phyloP scores from a whole-genome alignment of 2,888 invertebrate species.

The Hydropsyche betteni region DNA sequence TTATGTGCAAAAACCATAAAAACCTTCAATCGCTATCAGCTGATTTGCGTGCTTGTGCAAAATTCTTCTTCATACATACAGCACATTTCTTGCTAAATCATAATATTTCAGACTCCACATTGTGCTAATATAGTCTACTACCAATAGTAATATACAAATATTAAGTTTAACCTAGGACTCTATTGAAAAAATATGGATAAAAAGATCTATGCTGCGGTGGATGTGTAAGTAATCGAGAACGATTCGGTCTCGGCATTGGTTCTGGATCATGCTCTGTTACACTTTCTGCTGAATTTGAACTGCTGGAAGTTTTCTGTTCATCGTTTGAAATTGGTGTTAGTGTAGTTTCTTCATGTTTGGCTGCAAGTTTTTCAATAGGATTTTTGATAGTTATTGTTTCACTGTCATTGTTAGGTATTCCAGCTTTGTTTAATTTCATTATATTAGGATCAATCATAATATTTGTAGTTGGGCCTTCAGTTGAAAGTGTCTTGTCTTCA shows the following conservation, averaged over 20 bases:
- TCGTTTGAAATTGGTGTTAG: conserved; percentile 32
- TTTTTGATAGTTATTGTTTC: conserved; percentile 40
- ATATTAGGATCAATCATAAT: conserved; percentile 50
- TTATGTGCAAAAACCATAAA: conserved; percentile 46
- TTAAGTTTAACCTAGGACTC: conserved; percentile 62
- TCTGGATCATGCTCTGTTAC: conserved; percentile 50
- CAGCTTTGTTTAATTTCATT: conserved; percentile 46
- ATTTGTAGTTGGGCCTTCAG: conserved; percentile 19
- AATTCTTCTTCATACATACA: conserved; percentile 41
- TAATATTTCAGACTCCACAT: conserved; percentile 44
- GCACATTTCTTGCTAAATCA: conserved; percentile 45
- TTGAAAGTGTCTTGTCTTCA: background rate
- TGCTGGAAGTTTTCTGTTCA: conserved; percentile 52
- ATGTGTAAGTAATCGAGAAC: conserved; percentile 61
- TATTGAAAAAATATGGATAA: conserved; percentile 66
- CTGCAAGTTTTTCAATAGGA: background rate
- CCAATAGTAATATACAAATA: background rate
- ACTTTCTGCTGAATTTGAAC: conserved; percentile 43
- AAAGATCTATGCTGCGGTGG: conserved; percentile 62
- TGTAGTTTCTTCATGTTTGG: background rate
- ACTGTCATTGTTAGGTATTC: conserved; percentile 48
- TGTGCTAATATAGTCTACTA: conserved; percentile 29
- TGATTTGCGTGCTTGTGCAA: conserved; percentile 51
- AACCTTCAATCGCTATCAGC: conserved; percentile 38
- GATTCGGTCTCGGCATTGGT: conserved; percentile 59